Percentiles rank a stretch among this genome's conserved stretches.
Conservation (phyloP, 1,140 invertebrate genomes). For the Lordiphosa clarofinis region DNA sequence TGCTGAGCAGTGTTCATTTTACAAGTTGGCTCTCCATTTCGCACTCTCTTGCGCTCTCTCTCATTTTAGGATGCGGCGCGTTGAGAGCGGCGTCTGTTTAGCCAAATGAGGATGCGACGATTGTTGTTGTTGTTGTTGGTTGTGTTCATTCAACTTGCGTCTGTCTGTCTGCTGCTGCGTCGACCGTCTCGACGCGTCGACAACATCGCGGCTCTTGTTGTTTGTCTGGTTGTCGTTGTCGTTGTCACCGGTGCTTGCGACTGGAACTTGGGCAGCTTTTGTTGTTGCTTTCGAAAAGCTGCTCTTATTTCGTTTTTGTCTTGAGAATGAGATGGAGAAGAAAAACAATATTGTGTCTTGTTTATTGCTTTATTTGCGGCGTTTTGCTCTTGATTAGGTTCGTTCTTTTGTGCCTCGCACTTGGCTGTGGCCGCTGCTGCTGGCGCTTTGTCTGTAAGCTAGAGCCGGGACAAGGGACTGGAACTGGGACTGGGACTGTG, state of each 20-base stretch:
- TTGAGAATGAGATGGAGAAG: constrained; percentile 19
- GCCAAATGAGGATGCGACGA: constrained; percentile 8
- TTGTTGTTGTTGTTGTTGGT: constrained; percentile 13
- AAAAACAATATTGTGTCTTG: constrained; percentile 72
- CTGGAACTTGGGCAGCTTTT: constrained; percentile 23
- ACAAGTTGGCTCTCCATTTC: too few relatives aligned
- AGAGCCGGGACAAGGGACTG: not conserved
- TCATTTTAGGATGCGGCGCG: too few relatives aligned
- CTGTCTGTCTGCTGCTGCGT: constrained; percentile 45
- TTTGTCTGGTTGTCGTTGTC: constrained; percentile 24
- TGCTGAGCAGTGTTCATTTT: too few relatives aligned
- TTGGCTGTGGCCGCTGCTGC: constrained; percentile 33
- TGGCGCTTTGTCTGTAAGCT: constrained; percentile 31
- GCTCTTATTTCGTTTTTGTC: constrained; percentile 51
- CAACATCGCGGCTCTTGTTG: constrained; percentile 11
- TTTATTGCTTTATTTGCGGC: constrained; percentile 74
- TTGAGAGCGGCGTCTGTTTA: not conserved
- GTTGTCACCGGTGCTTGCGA: constrained; percentile 11
- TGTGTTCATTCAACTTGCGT: constrained; percentile 60
- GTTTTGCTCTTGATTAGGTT: constrained; percentile 72
- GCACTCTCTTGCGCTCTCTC: too few relatives aligned
- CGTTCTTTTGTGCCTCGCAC: constrained; percentile 70
- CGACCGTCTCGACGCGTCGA: too few relatives aligned
- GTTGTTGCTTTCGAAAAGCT: constrained; percentile 34
- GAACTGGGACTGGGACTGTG: not conserved